Percentiles rank a stretch among this genome's conserved stretches.
Conservation (phyloP, 2,888 invertebrate genomes). For the Thymelicus sylvestris region DNA sequence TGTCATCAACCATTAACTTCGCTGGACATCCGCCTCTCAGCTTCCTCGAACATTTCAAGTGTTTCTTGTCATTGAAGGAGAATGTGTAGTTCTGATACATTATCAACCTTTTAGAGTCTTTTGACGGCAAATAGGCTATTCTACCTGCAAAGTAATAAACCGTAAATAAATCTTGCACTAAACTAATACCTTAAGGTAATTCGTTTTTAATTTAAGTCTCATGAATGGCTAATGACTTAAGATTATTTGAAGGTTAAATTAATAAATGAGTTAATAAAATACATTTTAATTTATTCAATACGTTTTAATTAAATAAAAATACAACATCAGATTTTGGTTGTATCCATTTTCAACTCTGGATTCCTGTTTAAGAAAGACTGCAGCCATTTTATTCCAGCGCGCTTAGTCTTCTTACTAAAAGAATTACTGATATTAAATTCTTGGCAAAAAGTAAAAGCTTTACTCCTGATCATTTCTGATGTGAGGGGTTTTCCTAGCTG, state of each 20-base stretch:
- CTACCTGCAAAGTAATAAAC: conserved; percentile 16
- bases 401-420: conserved; percentile 29
- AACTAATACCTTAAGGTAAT: too few species aligned
- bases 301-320: too few species aligned
- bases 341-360: too few species aligned
- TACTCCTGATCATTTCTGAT: conserved; percentile 38
- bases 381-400: conserved; percentile 41
- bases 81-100: conserved; percentile 46
- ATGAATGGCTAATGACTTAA: too few species aligned
- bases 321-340: too few species aligned
- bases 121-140: conserved; percentile 7
- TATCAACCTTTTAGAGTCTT: conserved; percentile 29
- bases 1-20: conserved; percentile 40
- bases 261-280: too few species aligned
- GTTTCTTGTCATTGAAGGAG: conserved; percentile 43
- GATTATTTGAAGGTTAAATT: too few species aligned
- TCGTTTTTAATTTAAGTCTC: too few species aligned
- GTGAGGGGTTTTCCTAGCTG: conserved; percentile 39
- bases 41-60: conserved; percentile 42
- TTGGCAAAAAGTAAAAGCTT: conserved; percentile 40
- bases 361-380: background rate
- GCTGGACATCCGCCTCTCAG: conserved; percentile 42
- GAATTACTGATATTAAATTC: conserved; percentile 35
- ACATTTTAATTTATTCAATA: too few species aligned
- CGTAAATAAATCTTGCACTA: too few species aligned